phyloP scores from a whole-genome alignment of 2,797 vertebrate species.

The Pogoniulus pusillus region DNA sequence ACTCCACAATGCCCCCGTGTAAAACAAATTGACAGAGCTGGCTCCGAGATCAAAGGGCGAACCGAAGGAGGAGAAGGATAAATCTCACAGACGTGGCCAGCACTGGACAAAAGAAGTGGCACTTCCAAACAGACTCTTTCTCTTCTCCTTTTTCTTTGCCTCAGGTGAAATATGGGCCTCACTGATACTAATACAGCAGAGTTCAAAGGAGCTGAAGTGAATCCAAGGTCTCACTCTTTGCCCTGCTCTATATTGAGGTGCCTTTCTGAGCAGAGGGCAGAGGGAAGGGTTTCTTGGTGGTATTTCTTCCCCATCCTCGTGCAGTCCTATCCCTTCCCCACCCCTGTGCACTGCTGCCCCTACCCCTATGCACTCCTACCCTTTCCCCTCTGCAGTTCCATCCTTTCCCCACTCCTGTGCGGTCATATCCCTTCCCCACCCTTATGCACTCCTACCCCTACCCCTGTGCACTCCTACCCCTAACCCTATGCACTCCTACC shows the following conservation, averaged over 20 bases:
- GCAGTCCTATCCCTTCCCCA: background rate
- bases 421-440: background rate
- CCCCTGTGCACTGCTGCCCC: background rate
- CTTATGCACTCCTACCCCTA: background rate
- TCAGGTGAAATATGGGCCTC: constrained; percentile 2
- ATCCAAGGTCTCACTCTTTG: constrained; percentile 22
- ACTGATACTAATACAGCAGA: background rate
- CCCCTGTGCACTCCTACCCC: too few species aligned
- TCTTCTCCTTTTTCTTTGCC: background rate
- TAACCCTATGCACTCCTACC: too few species aligned
- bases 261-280: background rate
- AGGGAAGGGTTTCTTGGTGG: background rate
- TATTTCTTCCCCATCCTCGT: background rate
- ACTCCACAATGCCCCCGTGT: background rate
- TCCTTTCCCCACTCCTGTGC: background rate
- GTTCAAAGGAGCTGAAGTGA: constrained; percentile 28
- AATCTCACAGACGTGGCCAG: background rate
- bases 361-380: background rate
- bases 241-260: background rate
- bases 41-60: constrained; percentile 52
- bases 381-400: background rate
- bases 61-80: constrained; percentile 7
- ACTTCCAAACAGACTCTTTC: constrained; percentile 3
- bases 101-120: background rate
- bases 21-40: constrained; percentile 33